Conservation (phyloP, 1,140 invertebrate species). For the Arctopsyche grandis region DNA sequence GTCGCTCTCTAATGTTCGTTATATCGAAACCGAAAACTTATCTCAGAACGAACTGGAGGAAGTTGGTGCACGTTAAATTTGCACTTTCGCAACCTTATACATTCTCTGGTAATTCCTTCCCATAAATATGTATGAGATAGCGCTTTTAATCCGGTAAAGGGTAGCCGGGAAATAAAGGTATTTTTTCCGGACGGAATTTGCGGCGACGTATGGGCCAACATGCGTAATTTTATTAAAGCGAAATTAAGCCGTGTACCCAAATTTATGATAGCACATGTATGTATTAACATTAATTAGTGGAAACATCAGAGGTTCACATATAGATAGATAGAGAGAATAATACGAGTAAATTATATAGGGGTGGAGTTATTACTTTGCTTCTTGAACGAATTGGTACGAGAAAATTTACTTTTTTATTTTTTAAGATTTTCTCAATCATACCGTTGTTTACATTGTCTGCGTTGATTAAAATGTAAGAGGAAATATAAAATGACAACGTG, state of each 20-base stretch:
- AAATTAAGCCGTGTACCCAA: neutral
- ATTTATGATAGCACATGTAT: neutral
- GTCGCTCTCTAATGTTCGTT: neutral
- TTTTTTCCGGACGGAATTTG: neutral
- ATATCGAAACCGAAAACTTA: neutral
- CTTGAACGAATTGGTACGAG: too few relatives aligned
- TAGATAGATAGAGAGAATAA: too few relatives aligned
- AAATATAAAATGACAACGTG: too few relatives aligned
- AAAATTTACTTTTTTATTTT: too few relatives aligned
- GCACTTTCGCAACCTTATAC: neutral
- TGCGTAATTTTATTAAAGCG: neutral
- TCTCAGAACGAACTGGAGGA: neutral
- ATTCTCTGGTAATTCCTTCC: neutral
- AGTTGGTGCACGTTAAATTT: constrained; percentile 11
- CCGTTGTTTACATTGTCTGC: too few relatives aligned
- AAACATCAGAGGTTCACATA: too few relatives aligned
- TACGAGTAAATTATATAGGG: too few relatives aligned
- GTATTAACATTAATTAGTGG: too few relatives aligned
- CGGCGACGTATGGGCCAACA: neutral
- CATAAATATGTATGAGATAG: constrained; percentile 16
- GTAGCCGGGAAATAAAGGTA: neutral
- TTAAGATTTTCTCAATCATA: too few relatives aligned
- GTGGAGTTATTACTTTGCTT: too few relatives aligned
- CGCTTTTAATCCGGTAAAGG: neutral
- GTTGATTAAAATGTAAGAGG: too few relatives aligned